Conservation (phyloP, 2,113 vertebrate species). For the Thinocorus orbignyianus region DNA sequence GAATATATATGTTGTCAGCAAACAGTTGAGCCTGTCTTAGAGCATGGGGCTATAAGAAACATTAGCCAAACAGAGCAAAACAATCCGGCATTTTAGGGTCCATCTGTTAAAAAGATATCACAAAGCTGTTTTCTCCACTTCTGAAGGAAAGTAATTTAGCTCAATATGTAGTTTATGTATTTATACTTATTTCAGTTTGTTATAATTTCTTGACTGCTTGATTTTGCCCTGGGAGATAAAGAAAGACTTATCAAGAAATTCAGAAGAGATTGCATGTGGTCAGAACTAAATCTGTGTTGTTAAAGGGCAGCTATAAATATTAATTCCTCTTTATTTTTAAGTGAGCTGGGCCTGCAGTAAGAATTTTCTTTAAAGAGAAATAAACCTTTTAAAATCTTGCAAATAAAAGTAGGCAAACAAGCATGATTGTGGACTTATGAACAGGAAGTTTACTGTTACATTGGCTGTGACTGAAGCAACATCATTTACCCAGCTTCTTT, state of each 20-base stretch:
- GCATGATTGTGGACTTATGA: neutral
- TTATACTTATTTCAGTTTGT: neutral
- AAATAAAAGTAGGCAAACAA: neutral
- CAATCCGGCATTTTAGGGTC: neutral
- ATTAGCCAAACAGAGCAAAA: neutral
- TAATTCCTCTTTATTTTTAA: conserved; percentile 29
- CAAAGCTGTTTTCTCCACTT: neutral
- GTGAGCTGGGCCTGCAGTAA: neutral
- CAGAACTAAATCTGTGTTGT: neutral
- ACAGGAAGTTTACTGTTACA: neutral
- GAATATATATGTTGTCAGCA: neutral
- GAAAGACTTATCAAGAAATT: conserved; percentile 4
- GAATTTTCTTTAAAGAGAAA: neutral
- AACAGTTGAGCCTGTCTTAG: neutral
- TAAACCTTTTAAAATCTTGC: neutral
- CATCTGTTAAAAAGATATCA: neutral
- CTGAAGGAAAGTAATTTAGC: neutral
- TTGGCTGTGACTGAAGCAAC: neutral
- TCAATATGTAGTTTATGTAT: neutral
- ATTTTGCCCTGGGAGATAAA: neutral
- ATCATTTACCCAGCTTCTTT: neutral
- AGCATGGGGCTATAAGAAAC: neutral
- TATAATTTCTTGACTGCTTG: neutral
- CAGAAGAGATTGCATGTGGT: neutral
- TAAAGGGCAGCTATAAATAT: conserved; percentile 27